Conservation (phyloP, 2,888 invertebrate species). For the Eueremaeus valkanovi region DNA sequence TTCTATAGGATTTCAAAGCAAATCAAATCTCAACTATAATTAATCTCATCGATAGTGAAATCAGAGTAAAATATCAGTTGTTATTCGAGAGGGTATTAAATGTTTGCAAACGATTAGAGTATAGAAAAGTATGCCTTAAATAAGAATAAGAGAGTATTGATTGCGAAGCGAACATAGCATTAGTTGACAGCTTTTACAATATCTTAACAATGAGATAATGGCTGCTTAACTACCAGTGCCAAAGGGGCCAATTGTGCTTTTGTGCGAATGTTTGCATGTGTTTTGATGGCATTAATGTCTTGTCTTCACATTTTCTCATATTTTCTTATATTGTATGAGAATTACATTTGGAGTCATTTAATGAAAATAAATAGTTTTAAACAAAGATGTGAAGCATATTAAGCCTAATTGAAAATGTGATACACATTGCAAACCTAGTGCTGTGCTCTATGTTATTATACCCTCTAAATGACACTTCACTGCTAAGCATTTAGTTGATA, state of each 20-base stretch:
- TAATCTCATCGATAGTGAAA: no score
- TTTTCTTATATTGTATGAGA: neutral
- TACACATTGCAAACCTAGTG: neutral
- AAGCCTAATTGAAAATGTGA: neutral
- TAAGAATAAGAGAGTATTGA: neutral
- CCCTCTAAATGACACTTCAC: slow-evolving; percentile 23
- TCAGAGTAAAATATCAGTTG: neutral
- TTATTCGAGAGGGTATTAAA: no score
- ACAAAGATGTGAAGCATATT: slow-evolving; percentile 9
- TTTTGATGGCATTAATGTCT: neutral
- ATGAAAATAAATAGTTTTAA: slow-evolving; percentile 7
- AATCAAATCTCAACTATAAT: neutral
- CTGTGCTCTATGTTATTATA: neutral
- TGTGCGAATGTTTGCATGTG: neutral
- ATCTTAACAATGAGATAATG: neutral
- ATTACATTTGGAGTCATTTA: neutral
- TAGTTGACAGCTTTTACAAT: neutral
- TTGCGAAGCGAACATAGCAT: neutral
- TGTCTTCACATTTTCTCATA: neutral
- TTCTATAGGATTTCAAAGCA: neutral
- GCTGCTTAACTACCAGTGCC: neutral
- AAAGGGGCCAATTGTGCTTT: neutral
- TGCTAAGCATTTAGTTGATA: neutral
- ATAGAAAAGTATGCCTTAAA: neutral
- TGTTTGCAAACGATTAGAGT: no score